Base-by-base conservation (phyloP, 2,797 vertebrate genomes). In the Gymnoscopelus microlampas region DNA sequence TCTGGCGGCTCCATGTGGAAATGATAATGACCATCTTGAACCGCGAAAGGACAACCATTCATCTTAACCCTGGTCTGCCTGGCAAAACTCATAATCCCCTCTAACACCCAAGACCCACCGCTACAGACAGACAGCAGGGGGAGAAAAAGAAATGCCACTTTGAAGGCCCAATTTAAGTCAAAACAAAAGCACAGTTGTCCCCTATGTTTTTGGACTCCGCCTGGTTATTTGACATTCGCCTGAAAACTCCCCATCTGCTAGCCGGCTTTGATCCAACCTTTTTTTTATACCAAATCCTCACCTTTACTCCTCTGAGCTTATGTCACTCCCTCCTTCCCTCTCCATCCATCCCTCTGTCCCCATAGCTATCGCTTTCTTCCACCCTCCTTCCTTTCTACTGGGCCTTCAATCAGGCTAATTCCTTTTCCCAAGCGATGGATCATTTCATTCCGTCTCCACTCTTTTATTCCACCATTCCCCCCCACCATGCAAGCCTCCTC, bases 41-140 rank as follows among this genome's bases (percentile, higher is more conserved):
- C 90, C 91, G 39, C 91, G 94, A 95, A 94, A 91, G 93, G 88
- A 93, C 90, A 91, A 84, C 91, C 88, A 94, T 95, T 95, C 91
- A 96, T 96, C 91, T 94, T 88, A 90, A 92, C 87, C 93, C 85
- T 85, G 82, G 89, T 88, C 88, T 80, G 81, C 88, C 86, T 91
- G 76, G 89, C 81, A 88, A 87, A 89, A 89, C 91, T 93, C 93
- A 93, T 95, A 94, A 95, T 95, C 93, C 95, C 84, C 79, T 71
- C 83, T 68, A 93, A 94, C 88, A 92, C 91, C 90, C 85, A 88
- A 81, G 80, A 87, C 83, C 93, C 90, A 90, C 88, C 93, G 87
- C 77, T 68, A 90, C 64, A 67, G 91, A 92, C 87, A 87, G 80
- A 83, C 87, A 89, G 84, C 89, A 87, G 82, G 89, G 71, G 73